These are phyloP conservation scores for Willowsia nigromaculata DNA, from an alignment of 2,888 invertebrate genomes.

Conservation along the genomic window DNA sequence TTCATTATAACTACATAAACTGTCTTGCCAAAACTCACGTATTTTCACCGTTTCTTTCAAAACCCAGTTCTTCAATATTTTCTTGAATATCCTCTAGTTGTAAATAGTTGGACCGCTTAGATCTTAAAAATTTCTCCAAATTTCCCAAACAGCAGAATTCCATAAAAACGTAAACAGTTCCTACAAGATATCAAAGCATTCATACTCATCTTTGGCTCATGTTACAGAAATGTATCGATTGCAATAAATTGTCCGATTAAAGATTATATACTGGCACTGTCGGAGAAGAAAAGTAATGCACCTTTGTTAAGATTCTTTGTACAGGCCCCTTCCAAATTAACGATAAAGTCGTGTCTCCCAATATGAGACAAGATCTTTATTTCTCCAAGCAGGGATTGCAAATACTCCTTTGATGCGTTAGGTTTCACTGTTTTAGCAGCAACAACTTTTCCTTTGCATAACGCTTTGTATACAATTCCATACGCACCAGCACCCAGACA, in stretches of 20 bases:
- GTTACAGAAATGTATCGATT: too few species aligned
- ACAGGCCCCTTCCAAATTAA: conserved; percentile 62
- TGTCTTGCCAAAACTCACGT: too few species aligned
- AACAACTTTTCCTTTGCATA: conserved; percentile 38
- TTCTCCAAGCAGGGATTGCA: conserved; percentile 62
- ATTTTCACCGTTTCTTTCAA: not conserved
- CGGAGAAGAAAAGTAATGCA: too few species aligned
- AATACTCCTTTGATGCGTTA: conserved; percentile 53
- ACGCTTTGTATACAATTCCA: conserved; percentile 62
- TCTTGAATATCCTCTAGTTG: not conserved
- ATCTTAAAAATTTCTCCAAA: conserved; percentile 59
- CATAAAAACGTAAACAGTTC: conserved; percentile 61
- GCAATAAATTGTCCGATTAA: too few species aligned
- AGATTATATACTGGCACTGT: too few species aligned
- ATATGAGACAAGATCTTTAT: conserved; percentile 67
- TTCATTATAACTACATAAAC: too few species aligned
- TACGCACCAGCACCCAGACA: conserved; percentile 67
- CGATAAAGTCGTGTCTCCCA: conserved; percentile 65
- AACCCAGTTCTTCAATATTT: not conserved
- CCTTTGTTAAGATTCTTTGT: conserved; percentile 53
- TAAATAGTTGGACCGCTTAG: conserved; percentile 36
- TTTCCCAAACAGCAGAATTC: conserved; percentile 63
- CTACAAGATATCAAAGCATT: conserved; percentile 18
- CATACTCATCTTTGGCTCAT: too few species aligned
- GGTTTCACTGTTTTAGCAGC: conserved; percentile 67